Evolutionary conservation across 2,888 invertebrate species (phyloP), one percentile per base, ranked within the genome.

Genomic region (Chrysina gloriosa): DNA sequence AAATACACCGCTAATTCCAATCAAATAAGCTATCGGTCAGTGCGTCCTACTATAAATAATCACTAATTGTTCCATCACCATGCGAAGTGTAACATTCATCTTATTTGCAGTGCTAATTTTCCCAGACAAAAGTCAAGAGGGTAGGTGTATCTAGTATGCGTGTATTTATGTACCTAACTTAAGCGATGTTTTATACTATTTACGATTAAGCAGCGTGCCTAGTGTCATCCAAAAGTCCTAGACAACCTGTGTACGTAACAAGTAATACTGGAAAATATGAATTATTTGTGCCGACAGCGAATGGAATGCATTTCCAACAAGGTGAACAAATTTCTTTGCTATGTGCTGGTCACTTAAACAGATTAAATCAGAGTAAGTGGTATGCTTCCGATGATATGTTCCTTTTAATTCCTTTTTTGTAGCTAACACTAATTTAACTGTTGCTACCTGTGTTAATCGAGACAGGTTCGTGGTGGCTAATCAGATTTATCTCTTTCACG

Each of bases 271-370:
- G 71, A 6, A 66, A 70, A 9, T 76, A 72, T 61, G 69, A 70
- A 14, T 63, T 80, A 14, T 70, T 76, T 16, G 66, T 77, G 52
- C 80, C 81, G 9, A 58, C 74, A 29, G 67, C 73, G 16, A 78
- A 78, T 25, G 65, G 63, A 5, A 70, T 80, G 58, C 39, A 65
- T 21, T 68, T 79, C 34, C 72, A 69, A 45, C 23, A 52, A 2
- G 76, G 74, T 1, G 72, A 79, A 67, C 71, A 72, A 11, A 68
- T 80, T 7, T 69, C 72, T 3, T 63, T 81, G 7, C 42, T 75
- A 11, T 81, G 80, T 66, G 76, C 80, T 3, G 75, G 75, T 68
- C 67, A 70, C n/a, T 73, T 72, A 64, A 81, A 80, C 72, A 70
- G 68, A 47, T 71, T 80, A 9, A 68, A 69, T 48, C 72, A 74